Evolutionary conservation across 2,888 invertebrate species (phyloP), one percentile per base, ranked within the genome.

Genomic region (Athrips mouffetella): DNA sequence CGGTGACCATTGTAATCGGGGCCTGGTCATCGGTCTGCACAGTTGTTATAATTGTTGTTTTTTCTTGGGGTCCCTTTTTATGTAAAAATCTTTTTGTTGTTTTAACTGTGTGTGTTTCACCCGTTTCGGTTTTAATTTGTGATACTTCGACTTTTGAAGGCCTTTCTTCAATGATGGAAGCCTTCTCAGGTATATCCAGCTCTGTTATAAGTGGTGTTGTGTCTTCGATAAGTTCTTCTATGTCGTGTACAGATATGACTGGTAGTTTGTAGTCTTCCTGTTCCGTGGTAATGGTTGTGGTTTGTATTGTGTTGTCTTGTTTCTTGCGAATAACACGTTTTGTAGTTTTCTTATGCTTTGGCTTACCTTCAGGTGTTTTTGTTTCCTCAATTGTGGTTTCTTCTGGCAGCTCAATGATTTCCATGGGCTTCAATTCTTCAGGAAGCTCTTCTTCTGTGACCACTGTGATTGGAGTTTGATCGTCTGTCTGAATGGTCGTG

Each of bases 1-100:
- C 54, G 0, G 56, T 50, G 0, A 80, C 68, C 0, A 73, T 77
- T 0, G 73, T 76, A 1, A 73, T 59, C 0, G 79, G 75, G 1
- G 57, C 60, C 44, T 80, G 71, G 18, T 74, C 78, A 2, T 81
- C 77, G 48, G 79, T 76, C 51, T 83, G 72, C 13, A 80, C 68
- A 15, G 88, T 89, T 2, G 80, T 70, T 16, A 80, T 81, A 62
- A 82, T 82, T 1, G 89, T 85, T 25, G 82, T 71, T 58, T 87
- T 83, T 52, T 80, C 66, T 44, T 86, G 84, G 0, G 66, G 64
- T 1, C 81, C 89, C 44, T 76, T 80, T 50, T 70, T 74, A 40
- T 84, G 83, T 55, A 88, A 77, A 1, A 78, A 70, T 1, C 84
- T 82, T 54, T 78, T 89, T 7, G 80, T 85, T 0, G 73, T 74